These are phyloP conservation scores for Hemicentrotus pulcherrimus DNA, from an alignment of 35 echinoderm and acorn worm genomes.

Conservation along the genomic window DNA sequence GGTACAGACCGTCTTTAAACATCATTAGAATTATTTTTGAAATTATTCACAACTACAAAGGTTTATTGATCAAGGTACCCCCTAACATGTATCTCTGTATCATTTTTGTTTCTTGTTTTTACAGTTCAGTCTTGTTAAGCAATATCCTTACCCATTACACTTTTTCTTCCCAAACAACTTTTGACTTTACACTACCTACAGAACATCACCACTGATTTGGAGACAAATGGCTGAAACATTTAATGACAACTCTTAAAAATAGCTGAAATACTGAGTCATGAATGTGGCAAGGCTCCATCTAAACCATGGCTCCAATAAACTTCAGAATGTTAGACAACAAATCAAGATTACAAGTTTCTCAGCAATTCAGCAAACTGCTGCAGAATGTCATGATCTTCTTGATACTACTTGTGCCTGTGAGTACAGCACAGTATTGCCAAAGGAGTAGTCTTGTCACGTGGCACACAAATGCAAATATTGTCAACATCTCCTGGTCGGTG, in stretches of 20 bases:
- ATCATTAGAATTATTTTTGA: no score
- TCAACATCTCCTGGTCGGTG: slow-evolving; percentile 18
- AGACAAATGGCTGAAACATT: neutral
- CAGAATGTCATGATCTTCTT: neutral
- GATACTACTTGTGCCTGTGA: neutral
- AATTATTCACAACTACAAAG: no score
- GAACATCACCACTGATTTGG: neutral
- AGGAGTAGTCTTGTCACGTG: slow-evolving; percentile 1
- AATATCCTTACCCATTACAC: no score
- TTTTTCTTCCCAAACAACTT: no score
- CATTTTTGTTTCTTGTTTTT: no score
- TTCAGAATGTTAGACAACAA: neutral
- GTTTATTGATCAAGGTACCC: no score
- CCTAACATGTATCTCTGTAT: no score
- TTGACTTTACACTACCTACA: neutral
- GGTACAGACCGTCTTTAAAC: no score
- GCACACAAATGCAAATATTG: neutral
- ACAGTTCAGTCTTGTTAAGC: no score
- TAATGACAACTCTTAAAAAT: neutral
- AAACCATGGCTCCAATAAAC: neutral
- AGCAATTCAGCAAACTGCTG: neutral
- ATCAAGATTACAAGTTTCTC: neutral
- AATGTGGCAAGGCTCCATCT: neutral
- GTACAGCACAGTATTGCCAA: neutral
- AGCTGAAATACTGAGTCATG: neutral